Evolutionary conservation across 2,888 invertebrate genomes (phyloP).

Genomic region (Athalia circularis): DNA sequence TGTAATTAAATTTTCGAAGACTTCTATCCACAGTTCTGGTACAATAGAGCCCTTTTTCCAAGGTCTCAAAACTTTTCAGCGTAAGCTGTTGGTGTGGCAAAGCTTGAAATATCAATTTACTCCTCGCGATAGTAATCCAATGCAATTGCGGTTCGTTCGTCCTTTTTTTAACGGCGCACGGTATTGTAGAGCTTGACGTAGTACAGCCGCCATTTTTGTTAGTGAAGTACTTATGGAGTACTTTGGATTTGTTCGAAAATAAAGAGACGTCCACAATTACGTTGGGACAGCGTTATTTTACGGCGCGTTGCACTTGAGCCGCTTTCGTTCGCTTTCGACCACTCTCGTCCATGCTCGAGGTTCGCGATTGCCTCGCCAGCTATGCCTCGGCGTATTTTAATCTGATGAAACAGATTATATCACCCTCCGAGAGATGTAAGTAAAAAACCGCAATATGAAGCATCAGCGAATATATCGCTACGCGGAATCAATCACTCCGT

Average conservation of each 20-base stretch:
- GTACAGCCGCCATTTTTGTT: slow-evolving; percentile 24
- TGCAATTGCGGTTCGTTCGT: background rate
- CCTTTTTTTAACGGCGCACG: background rate
- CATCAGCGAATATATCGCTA: slow-evolving; percentile 43
- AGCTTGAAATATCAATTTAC: background rate
- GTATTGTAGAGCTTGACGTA: background rate
- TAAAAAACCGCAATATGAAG: slow-evolving; percentile 47
- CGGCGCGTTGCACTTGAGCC: slow-evolving; percentile 73
- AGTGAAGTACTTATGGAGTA: slow-evolving; percentile 36
- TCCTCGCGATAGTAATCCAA: background rate
- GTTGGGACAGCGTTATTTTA: slow-evolving; percentile 73
- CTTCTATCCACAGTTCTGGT: no score
- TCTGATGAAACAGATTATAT: slow-evolving; percentile 74
- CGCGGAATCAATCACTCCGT: slow-evolving; percentile 44
- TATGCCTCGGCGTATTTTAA: slow-evolving; percentile 63
- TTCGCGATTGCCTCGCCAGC: slow-evolving; percentile 57
- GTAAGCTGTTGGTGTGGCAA: background rate
- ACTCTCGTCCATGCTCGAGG: slow-evolving; percentile 69
- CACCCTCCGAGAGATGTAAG: slow-evolving; percentile 51
- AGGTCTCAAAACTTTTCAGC: background rate
- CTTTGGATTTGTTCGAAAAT: slow-evolving; percentile 41
- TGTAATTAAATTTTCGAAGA: background rate
- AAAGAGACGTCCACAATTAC: slow-evolving; percentile 58
- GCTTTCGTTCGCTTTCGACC: slow-evolving; percentile 73
- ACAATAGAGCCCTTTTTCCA: background rate